Evolutionary conservation across 2,797 vertebrate genomes (phyloP).

Genomic region (Antennarius maculatus): DNA sequence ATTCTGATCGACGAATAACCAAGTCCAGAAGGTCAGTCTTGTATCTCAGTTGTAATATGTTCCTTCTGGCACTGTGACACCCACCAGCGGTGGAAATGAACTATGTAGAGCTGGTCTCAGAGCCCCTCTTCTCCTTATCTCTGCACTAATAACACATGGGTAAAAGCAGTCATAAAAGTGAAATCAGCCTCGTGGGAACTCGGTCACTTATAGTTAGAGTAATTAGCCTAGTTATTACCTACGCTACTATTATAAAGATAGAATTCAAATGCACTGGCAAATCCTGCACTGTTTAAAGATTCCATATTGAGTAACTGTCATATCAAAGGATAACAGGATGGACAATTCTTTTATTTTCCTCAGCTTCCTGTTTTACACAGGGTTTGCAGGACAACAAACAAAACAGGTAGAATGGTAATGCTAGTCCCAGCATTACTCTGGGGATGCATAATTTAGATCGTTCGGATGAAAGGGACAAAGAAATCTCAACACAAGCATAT

Average conservation of each 20-base stretch:
- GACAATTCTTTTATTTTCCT: conserved; percentile 10
- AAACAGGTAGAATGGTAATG: conserved; percentile 37
- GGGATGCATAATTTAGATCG: conserved; percentile 63
- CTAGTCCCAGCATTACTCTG: conserved; percentile 45
- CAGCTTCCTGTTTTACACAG: conserved; percentile 5
- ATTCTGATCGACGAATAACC: conserved; percentile 49
- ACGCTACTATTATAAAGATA: conserved; percentile 28
- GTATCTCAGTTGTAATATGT: conserved; percentile 50
- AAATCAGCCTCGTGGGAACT: conserved; percentile 26
- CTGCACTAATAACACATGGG: conserved; percentile 41
- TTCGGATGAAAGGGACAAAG: conserved; percentile 55
- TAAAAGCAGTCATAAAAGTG: conserved; percentile 38
- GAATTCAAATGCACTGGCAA: conserved; percentile 13
- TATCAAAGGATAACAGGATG: conserved; percentile 20
- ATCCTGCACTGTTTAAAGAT: conserved; percentile 14
- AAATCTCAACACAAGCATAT: conserved; percentile 47
- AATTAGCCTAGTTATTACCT: conserved; percentile 51
- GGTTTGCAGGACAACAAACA: conserved; percentile 47
- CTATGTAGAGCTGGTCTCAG: conserved; percentile 41
- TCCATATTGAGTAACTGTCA: conserved; percentile 6
- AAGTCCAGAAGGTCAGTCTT: conserved; percentile 48
- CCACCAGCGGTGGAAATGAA: conserved; percentile 50
- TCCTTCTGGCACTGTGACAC: conserved; percentile 38
- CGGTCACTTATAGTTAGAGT: conserved; percentile 40
- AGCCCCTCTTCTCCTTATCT: conserved; percentile 40